Conservation (phyloP, 1,140 invertebrate genomes). For the Scaptodrosophila lebanonensis region DNA sequence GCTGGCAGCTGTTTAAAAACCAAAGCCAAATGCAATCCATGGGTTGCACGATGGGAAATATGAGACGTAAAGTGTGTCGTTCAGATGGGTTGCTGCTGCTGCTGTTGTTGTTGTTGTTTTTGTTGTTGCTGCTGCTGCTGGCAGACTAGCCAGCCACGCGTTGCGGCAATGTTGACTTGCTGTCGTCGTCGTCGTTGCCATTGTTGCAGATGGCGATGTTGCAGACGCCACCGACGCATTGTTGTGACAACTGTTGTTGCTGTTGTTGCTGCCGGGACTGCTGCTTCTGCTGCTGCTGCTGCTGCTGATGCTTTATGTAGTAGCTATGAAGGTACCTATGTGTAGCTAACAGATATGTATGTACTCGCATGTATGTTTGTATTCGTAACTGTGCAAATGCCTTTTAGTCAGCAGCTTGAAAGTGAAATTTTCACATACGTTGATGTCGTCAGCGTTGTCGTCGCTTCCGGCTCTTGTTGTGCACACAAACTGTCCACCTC, state of each 20-base stretch:
- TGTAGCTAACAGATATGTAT: too few species aligned
- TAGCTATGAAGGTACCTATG: too few species aligned
- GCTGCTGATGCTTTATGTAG: constrained; percentile 1
- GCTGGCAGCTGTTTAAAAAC: too few species aligned
- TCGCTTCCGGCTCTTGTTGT: constrained; percentile 39
- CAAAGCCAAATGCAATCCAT: too few species aligned
- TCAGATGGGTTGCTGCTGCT: too few species aligned
- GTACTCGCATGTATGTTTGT: constrained; percentile 6
- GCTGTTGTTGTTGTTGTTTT: constrained; percentile 8
- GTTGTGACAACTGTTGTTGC: constrained; percentile 34
- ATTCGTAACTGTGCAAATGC: constrained; percentile 39
- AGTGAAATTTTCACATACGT: constrained; percentile 63
- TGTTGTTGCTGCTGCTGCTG: constrained; percentile 5
- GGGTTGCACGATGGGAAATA: too few species aligned
- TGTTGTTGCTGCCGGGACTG: constrained; percentile 1
- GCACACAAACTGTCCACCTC: background rate
- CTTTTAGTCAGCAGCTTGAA: constrained; percentile 29
- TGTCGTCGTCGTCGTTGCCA: background rate
- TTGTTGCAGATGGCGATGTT: constrained; percentile 12
- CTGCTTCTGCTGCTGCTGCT: background rate
- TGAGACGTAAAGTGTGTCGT: too few species aligned
- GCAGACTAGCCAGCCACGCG: too few species aligned
- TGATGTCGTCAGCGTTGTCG: background rate
- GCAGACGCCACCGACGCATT: constrained; percentile 37
- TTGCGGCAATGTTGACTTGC: constrained; percentile 3